phyloP scores from a whole-genome alignment of 2,113 vertebrate species.

The cat (Felis catus) region DNA sequence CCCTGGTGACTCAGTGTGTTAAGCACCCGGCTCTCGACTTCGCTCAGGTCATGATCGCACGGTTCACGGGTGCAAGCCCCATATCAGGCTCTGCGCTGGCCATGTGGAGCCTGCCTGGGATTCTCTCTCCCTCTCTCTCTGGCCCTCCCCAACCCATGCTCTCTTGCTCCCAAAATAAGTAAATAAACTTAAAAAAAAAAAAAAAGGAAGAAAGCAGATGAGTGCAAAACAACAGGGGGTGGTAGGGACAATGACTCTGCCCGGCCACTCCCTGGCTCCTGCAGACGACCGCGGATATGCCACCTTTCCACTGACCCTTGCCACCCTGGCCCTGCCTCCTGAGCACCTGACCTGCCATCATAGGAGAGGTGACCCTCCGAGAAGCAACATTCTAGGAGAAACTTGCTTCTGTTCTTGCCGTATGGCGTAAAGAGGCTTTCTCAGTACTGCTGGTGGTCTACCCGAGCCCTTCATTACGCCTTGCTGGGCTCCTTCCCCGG shows the following conservation, averaged over 20 bases:
- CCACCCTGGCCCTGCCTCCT: background rate
- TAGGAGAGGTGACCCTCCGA: background rate
- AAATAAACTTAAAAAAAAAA: too few species aligned
- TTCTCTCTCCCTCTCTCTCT: too few species aligned
- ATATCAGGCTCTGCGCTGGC: too few species aligned
- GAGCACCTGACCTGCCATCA: fast-evolving
- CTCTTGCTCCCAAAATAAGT: too few species aligned
- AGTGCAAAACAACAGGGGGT: background rate
- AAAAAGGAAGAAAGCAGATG: background rate
- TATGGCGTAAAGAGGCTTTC: background rate
- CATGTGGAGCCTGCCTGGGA: too few species aligned
- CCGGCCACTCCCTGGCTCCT: background rate
- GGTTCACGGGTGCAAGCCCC: too few species aligned
- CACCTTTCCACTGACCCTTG: fast-evolving
- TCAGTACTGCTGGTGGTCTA: background rate
- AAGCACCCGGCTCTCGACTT: too few species aligned
- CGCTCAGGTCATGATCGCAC: too few species aligned
- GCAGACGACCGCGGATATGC: fast-evolving
- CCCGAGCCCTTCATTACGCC: fast-evolving
- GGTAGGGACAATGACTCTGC: background rate
- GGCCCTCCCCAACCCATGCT: too few species aligned
- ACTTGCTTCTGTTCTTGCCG: too few species aligned
- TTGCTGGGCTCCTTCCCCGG: background rate
- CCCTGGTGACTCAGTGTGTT: too few species aligned
- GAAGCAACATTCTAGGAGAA: background rate